Evolutionary conservation across 2,888 invertebrate genomes (phyloP), one percentile per base, ranked within the genome.

Genomic region (Nebria brevicollis): DNA sequence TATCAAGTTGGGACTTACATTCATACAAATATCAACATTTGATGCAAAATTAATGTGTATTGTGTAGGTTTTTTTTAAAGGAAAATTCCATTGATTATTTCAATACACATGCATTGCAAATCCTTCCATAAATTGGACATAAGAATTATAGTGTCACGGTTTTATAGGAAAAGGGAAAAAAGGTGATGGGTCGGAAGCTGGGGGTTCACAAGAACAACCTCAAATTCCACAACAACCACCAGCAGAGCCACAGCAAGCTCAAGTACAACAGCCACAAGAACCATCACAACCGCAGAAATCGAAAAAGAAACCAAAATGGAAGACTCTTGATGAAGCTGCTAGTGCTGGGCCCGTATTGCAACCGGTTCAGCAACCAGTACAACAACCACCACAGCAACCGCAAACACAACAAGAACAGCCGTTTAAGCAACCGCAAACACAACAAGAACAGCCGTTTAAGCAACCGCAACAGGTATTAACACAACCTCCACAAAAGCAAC

Each of bases 221-320:
- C 82, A 64, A 64, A 41, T 42, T 41, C 25, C n/a, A 54, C 54
- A 3, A 54, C 78, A 64, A 4, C 82, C 41, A 3, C 80, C 80
- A 54, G 82, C 80, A 72, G 77, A 75, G 41, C 72, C 72, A 70
- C 54, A 54, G 54, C 54, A 54, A 75, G 20, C 13, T 20, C 41
- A 73, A 15, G 81, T 68, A 41, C 82, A 77, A 75, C 83, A 68
- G 10, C 82, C 66, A 65, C 75, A n/a, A 8, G 68, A 34, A 64
- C 43, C 34, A 65, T 15, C 43, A 42, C 34, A n/a, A 26, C 7
- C 6, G 10, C 15, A 43, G n/a, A 66, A 15, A 20, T 20, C 20
- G 26, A 80, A 74, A 68, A 68, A 70, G 20, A 20, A 80, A 8
- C 64, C 20, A 13, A 77, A 72, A 74, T 75, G 42, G 43, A 77